Base-by-base conservation (phyloP, 2,888 invertebrate genomes). In the Eupithecia centaureata region DNA sequence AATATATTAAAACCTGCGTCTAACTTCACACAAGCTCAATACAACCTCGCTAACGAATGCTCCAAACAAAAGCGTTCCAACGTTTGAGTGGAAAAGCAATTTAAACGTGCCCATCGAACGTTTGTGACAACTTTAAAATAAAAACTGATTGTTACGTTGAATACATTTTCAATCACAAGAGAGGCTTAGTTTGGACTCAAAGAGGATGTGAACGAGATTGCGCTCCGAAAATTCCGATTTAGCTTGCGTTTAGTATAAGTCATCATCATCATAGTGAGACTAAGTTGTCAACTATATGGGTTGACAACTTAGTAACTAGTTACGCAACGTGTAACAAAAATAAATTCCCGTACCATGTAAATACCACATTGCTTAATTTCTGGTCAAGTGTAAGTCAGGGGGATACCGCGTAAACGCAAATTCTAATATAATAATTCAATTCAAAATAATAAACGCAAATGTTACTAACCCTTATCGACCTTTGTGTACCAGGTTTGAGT, bases 81-180 rank as follows among this genome's bases (percentile, higher is more conserved):
- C n/a, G 60, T 81, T 32, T 57, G 82, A 85, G 82, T 80, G 85
- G 82, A 87, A 89, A 89, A 87, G 83, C 88, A 88, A 87, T 87
- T 86, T 84, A 79, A 57, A 73, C 72, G 73, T 74, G 73, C 72
- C 72, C 80, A 77, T 79, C 70, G 72, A 82, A 81, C 79, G 80
- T 81, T 80, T 78, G 74, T 73, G 77, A 76, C 78, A 76, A 79
- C 76, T 79, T 82, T 81, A 78, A 84, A 79, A 85, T 82, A 83
- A 84, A 77, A 79, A 75, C 69, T 66, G 62, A 73, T 65, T 63
- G 67, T 61, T 63, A 65, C 51, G 70, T 63, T 75, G 72, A 77
- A 80, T 76, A 76, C 74, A 72, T 75, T 80, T 80, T 74, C 78
- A 79, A 80, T 78, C 75, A 76, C 70, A 68, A 38, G 25, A 65